Evolutionary conservation across 1,140 invertebrate species (phyloP).

Genomic region (Meloidogyne exigua): DNA sequence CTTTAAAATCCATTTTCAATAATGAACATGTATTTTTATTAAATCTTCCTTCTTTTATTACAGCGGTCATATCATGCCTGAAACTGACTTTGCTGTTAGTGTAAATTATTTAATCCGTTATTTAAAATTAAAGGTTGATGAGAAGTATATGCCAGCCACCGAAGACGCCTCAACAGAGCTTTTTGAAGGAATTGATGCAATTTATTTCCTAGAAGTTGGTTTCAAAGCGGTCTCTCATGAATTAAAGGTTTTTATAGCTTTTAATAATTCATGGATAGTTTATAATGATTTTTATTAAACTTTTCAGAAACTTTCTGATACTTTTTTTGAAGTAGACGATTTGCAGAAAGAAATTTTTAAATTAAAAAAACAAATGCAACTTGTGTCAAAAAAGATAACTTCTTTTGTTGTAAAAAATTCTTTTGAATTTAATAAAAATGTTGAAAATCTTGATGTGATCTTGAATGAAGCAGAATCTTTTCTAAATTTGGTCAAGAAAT

Average conservation of each 20-base stretch:
- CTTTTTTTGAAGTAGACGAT: constrained; percentile 46
- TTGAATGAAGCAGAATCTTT: constrained; percentile 29
- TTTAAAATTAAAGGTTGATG: constrained; percentile 27
- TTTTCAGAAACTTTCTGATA: constrained; percentile 35
- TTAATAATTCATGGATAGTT: neutral
- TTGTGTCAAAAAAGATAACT: constrained; percentile 50
- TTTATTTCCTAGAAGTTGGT: constrained; percentile 42
- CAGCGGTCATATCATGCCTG: neutral
- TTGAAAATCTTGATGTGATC: constrained; percentile 39
- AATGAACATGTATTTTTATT: neutral
- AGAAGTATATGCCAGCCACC: constrained; percentile 50
- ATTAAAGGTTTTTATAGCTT: constrained; percentile 28
- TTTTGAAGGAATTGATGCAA: constrained; percentile 47
- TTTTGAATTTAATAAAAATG: constrained; percentile 35
- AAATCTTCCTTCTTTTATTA: neutral
- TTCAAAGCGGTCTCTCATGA: constrained; percentile 46
- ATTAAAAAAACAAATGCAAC: constrained; percentile 46
- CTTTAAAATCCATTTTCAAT: too few species aligned
- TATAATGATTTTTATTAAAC: neutral
- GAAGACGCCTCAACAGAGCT: constrained; percentile 43
- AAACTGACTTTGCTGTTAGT: neutral
- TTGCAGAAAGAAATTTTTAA: constrained; percentile 48
- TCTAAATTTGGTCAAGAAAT: constrained; percentile 24
- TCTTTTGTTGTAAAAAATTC: constrained; percentile 45
- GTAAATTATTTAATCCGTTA: neutral